Evolutionary conservation across 2,797 vertebrate genomes (phyloP), one percentile per base, ranked within the genome.

Genomic region (Clangula hyemalis): DNA sequence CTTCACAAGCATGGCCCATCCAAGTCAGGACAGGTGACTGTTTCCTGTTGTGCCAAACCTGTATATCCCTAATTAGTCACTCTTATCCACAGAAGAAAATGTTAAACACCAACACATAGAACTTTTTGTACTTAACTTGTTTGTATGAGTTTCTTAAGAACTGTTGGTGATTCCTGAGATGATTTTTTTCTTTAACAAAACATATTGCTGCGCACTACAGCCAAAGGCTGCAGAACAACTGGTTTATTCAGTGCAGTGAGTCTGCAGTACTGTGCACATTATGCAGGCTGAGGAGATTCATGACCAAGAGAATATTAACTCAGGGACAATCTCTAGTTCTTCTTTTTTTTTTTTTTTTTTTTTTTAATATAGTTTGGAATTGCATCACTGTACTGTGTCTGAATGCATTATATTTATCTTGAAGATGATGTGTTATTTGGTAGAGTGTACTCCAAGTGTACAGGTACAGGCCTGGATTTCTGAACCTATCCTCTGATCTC

Each of bases 401-500:
- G 72, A 58, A 88, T 93, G 79, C 41, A 82, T 91, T 91, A 81
- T 68, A 69, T 87, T 87, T 86, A 93, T 92, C 87, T 94, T 82
- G 53, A 87, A 90, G 56, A 66, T 54, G 45, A 47, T 58, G 38
- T 28, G 20, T 84, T 93, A 70, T 73, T 94, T 83, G 61, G 78
- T 91, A 71, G 76, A 66, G 71, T 0, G 0, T 62, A 47, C 65
- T 96, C 86, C 82, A 85, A 73, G 85, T 72, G 43, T 56, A 69
- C 93, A 82, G 87, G 93, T 85, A 89, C 74, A 93, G 95, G 89
- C 90, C 95, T 93, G 94, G 85, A 93, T 78, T 94, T 85, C 47
- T 95, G 84, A 95, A 86, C 49, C 60, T 89, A 60, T 94, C 74
- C 90, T 95, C 93, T 95, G 77, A 92, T 96, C 95, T 96, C 71